phyloP scores from a whole-genome alignment of 1,140 invertebrate genomes.

The Pseudomyrmex flavicornis region DNA sequence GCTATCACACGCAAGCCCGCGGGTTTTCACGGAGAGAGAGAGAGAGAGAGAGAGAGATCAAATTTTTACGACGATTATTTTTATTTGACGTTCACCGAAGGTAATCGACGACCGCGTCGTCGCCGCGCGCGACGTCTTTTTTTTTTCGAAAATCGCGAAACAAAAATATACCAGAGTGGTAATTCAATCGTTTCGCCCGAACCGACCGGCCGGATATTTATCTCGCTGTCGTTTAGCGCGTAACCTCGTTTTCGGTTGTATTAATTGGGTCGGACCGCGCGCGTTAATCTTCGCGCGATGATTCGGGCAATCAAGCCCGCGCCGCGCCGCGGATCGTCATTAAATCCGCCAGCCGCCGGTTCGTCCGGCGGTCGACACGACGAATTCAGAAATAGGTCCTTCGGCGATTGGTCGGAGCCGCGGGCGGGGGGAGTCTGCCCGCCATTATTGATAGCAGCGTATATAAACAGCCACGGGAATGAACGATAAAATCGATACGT shows the following conservation, averaged over 20 bases:
- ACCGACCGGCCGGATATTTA: constrained; percentile 44
- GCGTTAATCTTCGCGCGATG: constrained; percentile 60
- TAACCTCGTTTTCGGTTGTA: constrained; percentile 53
- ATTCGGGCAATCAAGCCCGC: constrained; percentile 54
- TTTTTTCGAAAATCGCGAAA: not conserved
- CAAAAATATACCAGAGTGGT: constrained; percentile 34
- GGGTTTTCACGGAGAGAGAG: too few species aligned
- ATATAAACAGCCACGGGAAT: constrained; percentile 67
- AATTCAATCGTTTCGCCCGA: constrained; percentile 36
- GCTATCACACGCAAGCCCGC: not conserved
- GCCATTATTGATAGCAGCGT: constrained; percentile 69
- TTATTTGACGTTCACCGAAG: not conserved
- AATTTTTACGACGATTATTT: not conserved
- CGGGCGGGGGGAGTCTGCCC: constrained; percentile 11
- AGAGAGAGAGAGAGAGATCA: too few species aligned
- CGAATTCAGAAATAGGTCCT: constrained; percentile 67
- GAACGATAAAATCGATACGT: constrained; percentile 70
- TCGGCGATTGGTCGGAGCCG: constrained; percentile 56
- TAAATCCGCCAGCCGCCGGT: constrained; percentile 41
- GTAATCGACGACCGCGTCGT: not conserved
- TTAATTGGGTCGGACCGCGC: constrained; percentile 59
- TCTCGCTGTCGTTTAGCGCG: constrained; percentile 51
- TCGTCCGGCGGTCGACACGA: constrained; percentile 30
- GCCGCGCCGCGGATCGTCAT: constrained; percentile 46
- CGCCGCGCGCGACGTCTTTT: not conserved